phyloP scores from a whole-genome alignment of 2,113 vertebrate species.

The Cebus imitator region DNA sequence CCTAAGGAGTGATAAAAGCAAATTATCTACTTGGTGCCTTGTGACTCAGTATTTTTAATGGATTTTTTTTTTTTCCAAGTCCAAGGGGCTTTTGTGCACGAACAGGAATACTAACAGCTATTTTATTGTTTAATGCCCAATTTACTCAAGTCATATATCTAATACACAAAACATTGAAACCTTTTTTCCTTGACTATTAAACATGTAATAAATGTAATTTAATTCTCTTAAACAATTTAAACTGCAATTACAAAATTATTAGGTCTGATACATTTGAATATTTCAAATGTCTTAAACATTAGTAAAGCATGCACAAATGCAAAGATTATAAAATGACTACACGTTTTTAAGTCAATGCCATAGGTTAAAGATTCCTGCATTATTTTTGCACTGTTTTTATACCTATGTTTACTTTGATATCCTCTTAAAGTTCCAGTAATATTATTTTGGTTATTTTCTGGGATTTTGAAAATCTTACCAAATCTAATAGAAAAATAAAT shows the following conservation, averaged over 20 bases:
- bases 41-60: not conserved
- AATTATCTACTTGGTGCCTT: not conserved
- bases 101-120: not conserved
- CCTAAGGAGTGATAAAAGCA: not conserved
- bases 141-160: not conserved
- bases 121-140: not conserved
- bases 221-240: constrained; percentile 18
- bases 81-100: not conserved
- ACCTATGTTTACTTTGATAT: not conserved
- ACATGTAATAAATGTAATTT: constrained; percentile 3
- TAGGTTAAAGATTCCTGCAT: not conserved
- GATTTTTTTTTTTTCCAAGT: not conserved
- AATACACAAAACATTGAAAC: not conserved
- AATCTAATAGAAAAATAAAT: not conserved
- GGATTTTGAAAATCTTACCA: not conserved
- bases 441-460: not conserved
- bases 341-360: not conserved
- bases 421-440: not conserved
- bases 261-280: not conserved
- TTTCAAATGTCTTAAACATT: not conserved
- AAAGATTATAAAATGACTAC: not conserved
- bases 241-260: not conserved
- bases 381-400: not conserved
- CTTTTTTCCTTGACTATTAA: not conserved
- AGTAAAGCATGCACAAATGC: not conserved